Percentiles rank a stretch among this genome's conserved stretches.
Evolutionary conservation across 2,797 vertebrate species (phyloP).

Genomic region (Sparidentex hasta): DNA sequence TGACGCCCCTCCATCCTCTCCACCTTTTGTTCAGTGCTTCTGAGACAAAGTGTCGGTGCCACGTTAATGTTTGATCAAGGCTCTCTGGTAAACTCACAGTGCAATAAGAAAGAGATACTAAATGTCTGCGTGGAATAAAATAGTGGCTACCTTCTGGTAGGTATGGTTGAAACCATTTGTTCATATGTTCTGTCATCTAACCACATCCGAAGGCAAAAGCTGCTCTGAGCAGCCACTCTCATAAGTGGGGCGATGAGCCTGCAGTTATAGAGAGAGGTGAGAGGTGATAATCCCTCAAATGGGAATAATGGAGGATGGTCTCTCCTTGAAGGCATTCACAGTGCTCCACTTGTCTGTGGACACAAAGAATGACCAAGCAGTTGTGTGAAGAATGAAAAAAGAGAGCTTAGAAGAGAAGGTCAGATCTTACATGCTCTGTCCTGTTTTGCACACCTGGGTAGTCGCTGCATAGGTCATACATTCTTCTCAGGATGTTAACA

Average conservation of each 20-base stretch:
- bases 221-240: not conserved
- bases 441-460: not conserved
- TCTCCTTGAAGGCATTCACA: not conserved
- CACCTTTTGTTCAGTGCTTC: not conserved
- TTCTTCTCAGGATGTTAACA: not conserved
- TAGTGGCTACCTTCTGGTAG: conserved; percentile 2
- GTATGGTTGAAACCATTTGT: not conserved
- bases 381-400: not conserved
- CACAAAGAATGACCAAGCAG: not conserved
- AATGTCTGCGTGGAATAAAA: not conserved
- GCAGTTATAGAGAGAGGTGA: not conserved
- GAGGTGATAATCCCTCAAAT: not conserved
- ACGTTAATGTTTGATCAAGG: conserved; percentile 2
- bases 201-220: not conserved
- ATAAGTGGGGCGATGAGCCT: not conserved
- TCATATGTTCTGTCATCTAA: not conserved
- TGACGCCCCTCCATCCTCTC: not conserved
- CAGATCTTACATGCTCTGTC: not conserved
- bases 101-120: conserved; percentile 12
- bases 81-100: not conserved
- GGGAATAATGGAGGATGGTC: not conserved
- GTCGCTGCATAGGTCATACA: not conserved
- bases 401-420: not conserved
- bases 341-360: not conserved
- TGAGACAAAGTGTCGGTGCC: not conserved